phyloP scores from a whole-genome alignment of 1,140 invertebrate genomes.

The Scaptodrosophila lebanonensis region DNA sequence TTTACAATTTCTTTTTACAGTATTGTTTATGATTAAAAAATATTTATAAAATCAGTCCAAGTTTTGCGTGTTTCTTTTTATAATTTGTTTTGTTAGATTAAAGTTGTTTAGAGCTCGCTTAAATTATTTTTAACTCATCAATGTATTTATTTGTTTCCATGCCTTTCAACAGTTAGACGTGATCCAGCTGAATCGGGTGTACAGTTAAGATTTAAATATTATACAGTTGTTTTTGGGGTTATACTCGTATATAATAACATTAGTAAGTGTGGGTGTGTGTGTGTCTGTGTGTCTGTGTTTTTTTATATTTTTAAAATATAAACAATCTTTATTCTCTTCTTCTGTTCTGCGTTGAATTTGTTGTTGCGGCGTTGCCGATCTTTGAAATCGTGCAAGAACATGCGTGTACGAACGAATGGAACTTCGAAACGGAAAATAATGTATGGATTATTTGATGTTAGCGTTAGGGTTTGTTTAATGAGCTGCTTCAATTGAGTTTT shows the following conservation, averaged over 20 bases:
- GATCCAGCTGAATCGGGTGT: slow-evolving; percentile 23
- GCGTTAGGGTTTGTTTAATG: too few species aligned
- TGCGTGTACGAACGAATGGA: too few species aligned
- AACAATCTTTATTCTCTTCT: slow-evolving; percentile 75
- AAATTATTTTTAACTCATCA: slow-evolving; percentile 32
- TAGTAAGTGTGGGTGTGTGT: slow-evolving; percentile 9
- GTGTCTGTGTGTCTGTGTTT: slow-evolving; percentile 24
- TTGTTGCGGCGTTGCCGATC: slow-evolving; percentile 5
- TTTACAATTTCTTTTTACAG: slow-evolving; percentile 31
- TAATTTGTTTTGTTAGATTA: slow-evolving; percentile 16
- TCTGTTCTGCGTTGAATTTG: slow-evolving; percentile 34
- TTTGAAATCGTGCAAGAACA: background rate
- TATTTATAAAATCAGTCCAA: slow-evolving; percentile 76
- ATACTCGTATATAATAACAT: slow-evolving; percentile 25
- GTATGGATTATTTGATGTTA: too few species aligned
- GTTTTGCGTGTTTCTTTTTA: slow-evolving; percentile 63
- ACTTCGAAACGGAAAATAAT: slow-evolving; percentile 32
- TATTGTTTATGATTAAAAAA: slow-evolving; percentile 67
- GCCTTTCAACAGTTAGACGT: too few species aligned
- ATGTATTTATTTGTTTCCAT: slow-evolving; percentile 38
- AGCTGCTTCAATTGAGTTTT: slow-evolving; percentile 13
- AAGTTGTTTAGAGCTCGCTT: slow-evolving; percentile 25
- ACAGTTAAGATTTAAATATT: slow-evolving; percentile 44
- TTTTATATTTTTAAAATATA: slow-evolving; percentile 73
- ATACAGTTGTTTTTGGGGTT: slow-evolving; percentile 43